A percentile compares a stretch with the other conserved stretches of the same genome.
phyloP scores from a whole-genome alignment of 2,113 vertebrate species.

The Corythornis madagascariensis region DNA sequence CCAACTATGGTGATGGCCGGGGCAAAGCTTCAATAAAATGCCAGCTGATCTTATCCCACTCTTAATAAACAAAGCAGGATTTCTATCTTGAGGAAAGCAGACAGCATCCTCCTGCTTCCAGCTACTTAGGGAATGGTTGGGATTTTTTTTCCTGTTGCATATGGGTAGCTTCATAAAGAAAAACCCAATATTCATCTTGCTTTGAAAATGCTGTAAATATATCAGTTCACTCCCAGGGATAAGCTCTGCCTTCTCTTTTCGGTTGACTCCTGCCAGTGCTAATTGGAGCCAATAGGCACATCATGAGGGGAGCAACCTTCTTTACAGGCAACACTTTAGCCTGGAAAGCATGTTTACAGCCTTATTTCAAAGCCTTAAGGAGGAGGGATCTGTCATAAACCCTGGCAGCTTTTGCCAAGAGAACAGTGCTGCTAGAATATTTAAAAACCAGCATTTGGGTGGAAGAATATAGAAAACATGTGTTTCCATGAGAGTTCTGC shows the following conservation, averaged over 20 bases:
- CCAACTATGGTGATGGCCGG: accelerated
- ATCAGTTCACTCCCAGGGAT: slow-evolving; percentile 25
- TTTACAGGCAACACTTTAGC: slow-evolving; percentile 66
- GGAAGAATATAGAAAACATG: slow-evolving; percentile 77
- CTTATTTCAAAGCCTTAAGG: slow-evolving; percentile 74
- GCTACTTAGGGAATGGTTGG: not conserved
- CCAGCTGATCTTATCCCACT: not conserved
- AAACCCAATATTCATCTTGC: not conserved
- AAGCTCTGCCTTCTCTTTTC: slow-evolving; percentile 15
- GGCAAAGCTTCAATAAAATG: not conserved
- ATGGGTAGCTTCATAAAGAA: not conserved
- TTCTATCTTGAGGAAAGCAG: not conserved
- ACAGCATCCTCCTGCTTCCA: not conserved
- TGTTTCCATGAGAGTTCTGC: slow-evolving; percentile 56
- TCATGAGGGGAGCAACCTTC: slow-evolving; percentile 4
- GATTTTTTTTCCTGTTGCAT: not conserved
- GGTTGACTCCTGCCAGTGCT: slow-evolving; percentile 62
- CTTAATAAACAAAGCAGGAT: not conserved
- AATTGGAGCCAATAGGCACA: slow-evolving; percentile 66
- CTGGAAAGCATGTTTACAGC: slow-evolving; percentile 73
- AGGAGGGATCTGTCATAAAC: slow-evolving; percentile 76
- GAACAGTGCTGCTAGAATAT: slow-evolving; percentile 60
- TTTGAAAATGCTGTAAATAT: slow-evolving; percentile 53
- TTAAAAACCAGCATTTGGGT: slow-evolving; percentile 60
- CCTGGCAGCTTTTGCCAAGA: slow-evolving; percentile 56